These are phyloP conservation scores for Petaurus breviceps DNA, from an alignment of 2,113 vertebrate genomes.

Conservation along the genomic window DNA sequence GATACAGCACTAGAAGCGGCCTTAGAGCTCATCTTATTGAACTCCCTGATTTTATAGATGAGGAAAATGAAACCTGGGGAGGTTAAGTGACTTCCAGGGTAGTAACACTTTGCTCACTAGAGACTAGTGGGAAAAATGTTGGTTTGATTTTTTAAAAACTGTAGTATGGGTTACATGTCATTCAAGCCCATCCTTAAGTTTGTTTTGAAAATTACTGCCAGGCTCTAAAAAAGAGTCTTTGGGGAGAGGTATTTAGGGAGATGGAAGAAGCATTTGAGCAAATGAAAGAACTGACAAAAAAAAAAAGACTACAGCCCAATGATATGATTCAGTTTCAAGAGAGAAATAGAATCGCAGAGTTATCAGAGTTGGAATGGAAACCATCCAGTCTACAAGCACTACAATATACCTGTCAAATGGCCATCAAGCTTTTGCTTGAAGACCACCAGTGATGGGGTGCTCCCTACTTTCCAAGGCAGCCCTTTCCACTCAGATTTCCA, in stretches of 20 bases:
- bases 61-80: not conserved
- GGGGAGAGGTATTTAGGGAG: not conserved
- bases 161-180: not conserved
- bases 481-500: not conserved
- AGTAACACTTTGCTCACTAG: not conserved
- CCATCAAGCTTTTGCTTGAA: not conserved
- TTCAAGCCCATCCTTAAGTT: not conserved
- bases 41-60: not conserved
- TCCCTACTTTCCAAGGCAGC: not conserved
- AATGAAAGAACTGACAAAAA: not conserved
- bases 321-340: not conserved
- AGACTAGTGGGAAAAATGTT: not conserved
- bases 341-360: not conserved
- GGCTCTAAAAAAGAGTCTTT: not conserved
- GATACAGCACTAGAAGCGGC: not conserved
- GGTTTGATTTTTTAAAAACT: not conserved
- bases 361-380: not conserved
- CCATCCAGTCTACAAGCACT: not conserved
- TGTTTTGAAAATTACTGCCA: slow-evolving; percentile 18
- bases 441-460: not conserved
- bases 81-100: not conserved
- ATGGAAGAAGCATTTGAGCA: not conserved
- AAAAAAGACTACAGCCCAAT: not conserved
- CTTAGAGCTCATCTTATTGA: not conserved
- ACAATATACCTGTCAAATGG: not conserved